phyloP scores from a whole-genome alignment of 2,113 vertebrate species.

The Mastomys coucha region DNA sequence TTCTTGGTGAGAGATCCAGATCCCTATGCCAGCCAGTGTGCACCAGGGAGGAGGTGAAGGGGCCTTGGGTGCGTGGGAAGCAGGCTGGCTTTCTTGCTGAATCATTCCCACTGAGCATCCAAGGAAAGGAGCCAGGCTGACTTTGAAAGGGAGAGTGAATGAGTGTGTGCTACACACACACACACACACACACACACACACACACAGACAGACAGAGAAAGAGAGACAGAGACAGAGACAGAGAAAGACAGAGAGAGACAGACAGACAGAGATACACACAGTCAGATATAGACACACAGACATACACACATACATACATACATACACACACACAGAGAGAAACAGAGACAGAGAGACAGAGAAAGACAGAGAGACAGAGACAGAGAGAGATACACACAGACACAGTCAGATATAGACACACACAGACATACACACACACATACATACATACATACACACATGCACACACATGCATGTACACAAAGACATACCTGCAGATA shows the following conservation, averaged over 20 bases:
- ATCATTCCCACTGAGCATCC: slow-evolving; percentile 30
- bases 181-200: not conserved
- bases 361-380: not conserved
- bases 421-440: not conserved
- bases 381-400: not conserved
- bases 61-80: not conserved
- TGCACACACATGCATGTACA: not conserved
- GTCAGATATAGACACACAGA: not conserved
- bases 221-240: not conserved
- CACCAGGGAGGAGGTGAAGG: not conserved
- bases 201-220: not conserved
- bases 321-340: not conserved
- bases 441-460: accelerated
- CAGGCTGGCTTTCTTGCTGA: slow-evolving; percentile 67
- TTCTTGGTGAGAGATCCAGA: not conserved
- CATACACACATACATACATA: accelerated
- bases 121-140: not conserved
- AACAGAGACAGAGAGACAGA: too few species aligned
- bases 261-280: accelerated
- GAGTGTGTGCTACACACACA: not conserved
- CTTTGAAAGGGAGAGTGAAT: not conserved
- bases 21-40: not conserved
- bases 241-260: too few species aligned
- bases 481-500: not conserved
- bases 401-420: too few species aligned